Base-by-base conservation (phyloP, 92 coral and sea anemone species). In the Heliopora coerulea region DNA sequence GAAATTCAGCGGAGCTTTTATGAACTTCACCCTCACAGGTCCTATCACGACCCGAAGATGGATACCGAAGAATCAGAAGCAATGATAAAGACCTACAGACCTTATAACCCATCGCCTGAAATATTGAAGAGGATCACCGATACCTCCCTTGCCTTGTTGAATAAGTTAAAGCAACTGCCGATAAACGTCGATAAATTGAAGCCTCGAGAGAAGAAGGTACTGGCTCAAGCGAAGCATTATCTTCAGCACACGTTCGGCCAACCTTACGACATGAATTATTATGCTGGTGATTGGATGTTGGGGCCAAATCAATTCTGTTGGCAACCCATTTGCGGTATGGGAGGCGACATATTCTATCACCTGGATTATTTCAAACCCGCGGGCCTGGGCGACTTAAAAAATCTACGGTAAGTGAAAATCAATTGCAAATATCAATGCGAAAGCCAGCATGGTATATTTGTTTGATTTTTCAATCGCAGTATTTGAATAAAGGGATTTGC, bases 201-300 rank as follows among this genome's bases (percentile, higher is more conserved):
- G 49, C 86, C 87, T 3, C 79, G 91, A 11, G 97, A 91, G 49
- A 68, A 88, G 3, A 91, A 86, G 62, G 91, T 91, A 19, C 54
- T 86, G 21, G 80, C 83, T 4, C 91, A 86, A 61, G 89, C 86
- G 27, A 89, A 82, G 35, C 96, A 86, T 32, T 91, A 74, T 60
- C 77, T 91, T 5, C 78, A 86, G 68, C 96, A 89, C 33, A 62
- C 79, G 0, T 91, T 91, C 48, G 97, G 96, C 0, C 84, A 67
- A 52, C 95, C 90, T 0, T 91, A 89, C 75, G 96, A 91, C 20
- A 88, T 78, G 33, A 89, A 88, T 32, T 91, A 83, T 61, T 91
- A 91, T 58, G 79, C 89, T 1, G 97, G 96, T 0, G 96, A 89
- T 19, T 91, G 96, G 96, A 89, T 91, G 96, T 42, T 91, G 85